Evolutionary conservation across 2,113 vertebrate species (phyloP), one percentile per base, ranked within the genome.

Genomic region (Oncorhynchus kisutch): DNA sequence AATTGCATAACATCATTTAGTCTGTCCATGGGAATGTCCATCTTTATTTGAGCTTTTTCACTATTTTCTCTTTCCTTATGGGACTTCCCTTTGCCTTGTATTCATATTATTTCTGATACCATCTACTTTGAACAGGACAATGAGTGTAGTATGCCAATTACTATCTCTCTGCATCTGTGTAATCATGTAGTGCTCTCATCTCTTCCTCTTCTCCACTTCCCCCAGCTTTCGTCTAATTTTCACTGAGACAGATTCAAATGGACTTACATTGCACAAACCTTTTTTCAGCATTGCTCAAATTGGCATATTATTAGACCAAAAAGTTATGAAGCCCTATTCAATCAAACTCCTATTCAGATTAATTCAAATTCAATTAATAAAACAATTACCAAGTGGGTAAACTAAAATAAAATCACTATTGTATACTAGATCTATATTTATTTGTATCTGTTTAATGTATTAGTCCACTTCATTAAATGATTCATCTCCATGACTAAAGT

Each of bases 101-200:
- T 70, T 76, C 71, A 67, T 73, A 76, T 72, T 49, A 69, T 81
- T 22, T 67, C 48, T 67, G 81, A 87, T 87, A 82, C n/a, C 78
- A 88, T 88, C 83, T 87, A 81, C 71, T 85, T 69, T n/a, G 75
- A 72, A 75, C 69, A 5, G 66, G 76, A 86, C 78, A 79, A 72
- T 73, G 64, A 79, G 20, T 69, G 73, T 78, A 72, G 67, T 78
- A 78, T 81, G 76, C 85, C 48, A 60, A 13, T 45, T 69, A 39
- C 39, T 84, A 82, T 84, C 75, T 75, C 27, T 59, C 67, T 80
- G 18, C 31, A 79, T 79, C 84, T 80, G 67, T 77, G 34, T 78
- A 79, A 76, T 77, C 51, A 79, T 45, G 8, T 66, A 69, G 69
- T 72, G 39, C 74, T 81, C 67, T 75, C 54, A 65, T 87, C 66